Percentiles rank a stretch among this genome's conserved stretches.
Conservation (phyloP, 2,888 invertebrate genomes). For the Pyrrhia umbra region DNA sequence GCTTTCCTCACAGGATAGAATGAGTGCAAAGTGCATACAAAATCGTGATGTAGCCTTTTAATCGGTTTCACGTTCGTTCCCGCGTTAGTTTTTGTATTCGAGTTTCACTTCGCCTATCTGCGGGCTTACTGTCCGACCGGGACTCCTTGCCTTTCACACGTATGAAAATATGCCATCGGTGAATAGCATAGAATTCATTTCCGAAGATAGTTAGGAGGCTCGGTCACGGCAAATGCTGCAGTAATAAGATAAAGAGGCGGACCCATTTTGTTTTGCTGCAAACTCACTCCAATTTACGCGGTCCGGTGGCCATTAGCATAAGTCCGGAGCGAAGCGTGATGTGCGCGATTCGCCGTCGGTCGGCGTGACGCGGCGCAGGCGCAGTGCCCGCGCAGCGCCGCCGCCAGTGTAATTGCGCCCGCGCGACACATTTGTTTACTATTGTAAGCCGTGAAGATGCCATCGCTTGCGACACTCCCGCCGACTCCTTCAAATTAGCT, state of each 20-base stretch:
- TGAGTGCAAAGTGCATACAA: conserved; percentile 90
- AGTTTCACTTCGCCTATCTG: conserved; percentile 87
- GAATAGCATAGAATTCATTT: conserved; percentile 74
- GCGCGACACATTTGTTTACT: conserved; percentile 89
- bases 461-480: conserved; percentile 83
- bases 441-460: conserved; percentile 89
- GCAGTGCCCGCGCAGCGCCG: conserved; percentile 60
- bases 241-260: conserved; percentile 89
- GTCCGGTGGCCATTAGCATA: conserved; percentile 88
- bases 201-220: conserved; percentile 52
- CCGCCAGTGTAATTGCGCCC: conserved; percentile 82
- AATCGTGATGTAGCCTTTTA: conserved; percentile 90
- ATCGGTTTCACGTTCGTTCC: conserved; percentile 89
- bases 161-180: conserved; percentile 76
- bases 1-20: conserved; percentile 81
- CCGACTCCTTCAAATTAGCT: conserved; percentile 87
- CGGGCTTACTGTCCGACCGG: conserved; percentile 76
- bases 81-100: conserved; percentile 89
- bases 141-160: conserved; percentile 62
- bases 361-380: conserved; percentile 73
- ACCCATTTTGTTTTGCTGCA: conserved; percentile 87
- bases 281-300: conserved; percentile 89
- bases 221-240: conserved; percentile 74
- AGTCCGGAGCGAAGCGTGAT: conserved; percentile 86
- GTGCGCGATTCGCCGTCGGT: conserved; percentile 82